Conservation (phyloP, 2,113 vertebrate species). For the Mustela nigripes region DNA sequence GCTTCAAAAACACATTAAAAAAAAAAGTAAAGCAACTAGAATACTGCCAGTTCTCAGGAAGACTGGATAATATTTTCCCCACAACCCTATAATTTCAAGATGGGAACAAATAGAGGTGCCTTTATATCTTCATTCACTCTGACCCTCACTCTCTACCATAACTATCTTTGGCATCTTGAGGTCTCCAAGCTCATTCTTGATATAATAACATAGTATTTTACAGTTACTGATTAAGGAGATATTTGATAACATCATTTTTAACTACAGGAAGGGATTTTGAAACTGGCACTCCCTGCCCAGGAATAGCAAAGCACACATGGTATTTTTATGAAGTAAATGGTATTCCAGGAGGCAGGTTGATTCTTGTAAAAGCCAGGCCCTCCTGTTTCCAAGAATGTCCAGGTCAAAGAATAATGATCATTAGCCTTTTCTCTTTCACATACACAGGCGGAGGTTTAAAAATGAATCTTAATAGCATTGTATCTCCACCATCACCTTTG, state of each 20-base stretch:
- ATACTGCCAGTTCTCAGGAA: conserved; percentile 68
- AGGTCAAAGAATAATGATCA: conserved; percentile 38
- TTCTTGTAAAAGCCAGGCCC: conserved; percentile 29
- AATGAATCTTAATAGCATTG: conserved; percentile 66
- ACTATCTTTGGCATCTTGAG: conserved; percentile 34
- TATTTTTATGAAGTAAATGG: conserved; percentile 55
- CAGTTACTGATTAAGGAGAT: conserved; percentile 44
- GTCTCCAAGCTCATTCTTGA: not conserved
- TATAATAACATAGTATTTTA: conserved; percentile 59
- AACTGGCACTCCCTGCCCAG: conserved; percentile 13
- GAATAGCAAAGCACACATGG: conserved; percentile 53
- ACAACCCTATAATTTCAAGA: conserved; percentile 71
- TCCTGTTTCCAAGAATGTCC: conserved; percentile 27
- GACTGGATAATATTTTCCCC: conserved; percentile 57
- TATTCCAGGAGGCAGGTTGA: not conserved
- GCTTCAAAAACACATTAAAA: conserved; percentile 63
- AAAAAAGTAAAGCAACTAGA: conserved; percentile 40
- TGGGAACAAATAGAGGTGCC: conserved; percentile 47
- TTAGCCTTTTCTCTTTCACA: conserved; percentile 46
- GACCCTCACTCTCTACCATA: conserved; percentile 16
- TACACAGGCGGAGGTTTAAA: conserved; percentile 50
- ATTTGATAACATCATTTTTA: conserved; percentile 59
- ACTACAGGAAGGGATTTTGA: conserved; percentile 37
- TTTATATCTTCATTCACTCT: not conserved
- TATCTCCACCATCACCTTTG: conserved; percentile 65